Evolutionary conservation across 2,113 vertebrate genomes (phyloP).

Genomic region (Otolemur garnettii): DNA sequence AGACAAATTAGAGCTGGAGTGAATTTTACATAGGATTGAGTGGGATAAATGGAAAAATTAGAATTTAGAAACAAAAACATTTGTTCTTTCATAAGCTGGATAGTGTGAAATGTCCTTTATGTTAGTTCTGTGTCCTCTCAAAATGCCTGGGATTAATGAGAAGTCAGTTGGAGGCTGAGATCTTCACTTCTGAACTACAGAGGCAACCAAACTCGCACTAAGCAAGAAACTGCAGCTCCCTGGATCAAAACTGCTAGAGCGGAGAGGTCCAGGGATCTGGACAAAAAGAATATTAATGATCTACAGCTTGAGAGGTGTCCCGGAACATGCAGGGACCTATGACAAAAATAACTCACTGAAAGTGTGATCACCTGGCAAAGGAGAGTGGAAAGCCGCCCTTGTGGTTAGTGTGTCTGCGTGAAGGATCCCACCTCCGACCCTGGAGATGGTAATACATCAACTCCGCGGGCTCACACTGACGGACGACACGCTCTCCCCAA

Average conservation of each 20-base stretch:
- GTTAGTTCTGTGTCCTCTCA: background rate
- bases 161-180: background rate
- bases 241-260: background rate
- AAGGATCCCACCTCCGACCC: background rate
- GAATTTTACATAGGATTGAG: background rate
- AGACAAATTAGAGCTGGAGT: background rate
- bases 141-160: background rate
- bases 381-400: background rate
- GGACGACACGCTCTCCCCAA: background rate
- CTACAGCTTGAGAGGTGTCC: background rate
- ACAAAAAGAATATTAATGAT: background rate
- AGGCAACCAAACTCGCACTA: background rate
- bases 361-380: background rate
- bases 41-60: background rate
- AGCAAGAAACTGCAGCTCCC: background rate
- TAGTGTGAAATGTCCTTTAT: background rate
- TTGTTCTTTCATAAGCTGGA: background rate
- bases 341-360: background rate
- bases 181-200: background rate
- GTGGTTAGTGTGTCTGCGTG: background rate
- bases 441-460: background rate
- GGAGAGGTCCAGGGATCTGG: background rate
- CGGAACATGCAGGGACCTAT: background rate
- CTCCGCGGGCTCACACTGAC: accelerated
- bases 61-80: background rate